Base-by-base conservation (phyloP, 2,113 vertebrate species). In the Struthidea cinerea region DNA sequence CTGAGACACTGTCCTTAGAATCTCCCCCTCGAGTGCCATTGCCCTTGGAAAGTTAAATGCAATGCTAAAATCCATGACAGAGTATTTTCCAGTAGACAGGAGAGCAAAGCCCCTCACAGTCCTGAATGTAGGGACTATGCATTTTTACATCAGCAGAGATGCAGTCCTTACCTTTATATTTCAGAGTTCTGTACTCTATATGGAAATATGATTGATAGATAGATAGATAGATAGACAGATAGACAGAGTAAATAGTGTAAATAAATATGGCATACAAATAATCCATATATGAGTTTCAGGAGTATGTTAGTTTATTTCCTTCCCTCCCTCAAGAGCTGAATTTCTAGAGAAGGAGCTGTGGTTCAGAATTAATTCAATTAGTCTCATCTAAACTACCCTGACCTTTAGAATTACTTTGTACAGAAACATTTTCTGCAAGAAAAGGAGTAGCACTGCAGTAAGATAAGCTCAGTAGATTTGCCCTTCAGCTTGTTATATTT, bases 331-430 rank as follows among this genome's bases (percentile, higher is more conserved):
- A 65, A 44, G 24, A 67, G 37, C 0, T 64, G 39, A 50, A 80
- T 77, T 93, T 80, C 59, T 47, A 60, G 17, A 68, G 56, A 53
- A 79, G 2, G 3, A 91, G 46, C 42, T 73, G 21, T 37, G 39
- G 26, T 30, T 87, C 61, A 86, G 56, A 86, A 92, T 78, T 50
- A 74, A 75, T 89, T 87, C 61, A 93, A 79, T 94, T 94, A 89
- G 55, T 87, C 50, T 95, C 74, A 82, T 85, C 52, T 83, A 91
- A 87, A 68, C 12, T 39, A 84, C 23, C 20, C 65, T 94, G 89
- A 95, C 89, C 89, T 96, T 95, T 89, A 53, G 46, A 87, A 79
- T 63, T 57, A 85, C 37, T 95, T 83, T 39, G 37, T 49, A 82
- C 67, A 89, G 78, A 50, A 94, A 89, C 17, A 60, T 53, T 52